These are phyloP conservation scores for Neofelis nebulosa DNA, from an alignment of 2,113 vertebrate species.

Conservation along the genomic window DNA sequence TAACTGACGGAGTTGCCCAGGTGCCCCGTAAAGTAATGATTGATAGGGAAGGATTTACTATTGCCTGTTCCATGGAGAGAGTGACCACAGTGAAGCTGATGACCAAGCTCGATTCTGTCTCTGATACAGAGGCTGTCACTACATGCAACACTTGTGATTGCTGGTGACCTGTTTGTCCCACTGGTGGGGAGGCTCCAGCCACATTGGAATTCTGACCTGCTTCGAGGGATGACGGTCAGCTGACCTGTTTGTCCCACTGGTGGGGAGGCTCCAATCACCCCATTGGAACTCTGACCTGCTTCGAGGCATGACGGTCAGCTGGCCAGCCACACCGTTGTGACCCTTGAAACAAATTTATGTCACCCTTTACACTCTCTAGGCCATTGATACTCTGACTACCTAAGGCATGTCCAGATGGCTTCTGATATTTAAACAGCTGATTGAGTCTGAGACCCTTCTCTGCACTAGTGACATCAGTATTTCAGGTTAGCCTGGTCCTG, in stretches of 20 bases:
- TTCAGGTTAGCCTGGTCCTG: not conserved
- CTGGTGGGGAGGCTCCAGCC: not conserved
- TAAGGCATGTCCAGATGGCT: not conserved
- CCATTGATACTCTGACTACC: not conserved
- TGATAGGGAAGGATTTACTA: not conserved
- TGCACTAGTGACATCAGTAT: not conserved
- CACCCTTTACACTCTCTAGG: not conserved
- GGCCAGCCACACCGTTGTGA: no score
- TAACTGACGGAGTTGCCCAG: no score
- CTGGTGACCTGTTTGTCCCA: not conserved
- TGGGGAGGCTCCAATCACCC: not conserved
- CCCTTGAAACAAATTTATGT: not conserved
- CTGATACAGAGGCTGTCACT: not conserved
- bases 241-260: not conserved
- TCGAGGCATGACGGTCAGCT: not conserved
- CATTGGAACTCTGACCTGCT: not conserved
- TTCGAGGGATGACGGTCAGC: not conserved
- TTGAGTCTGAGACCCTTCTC: not conserved
- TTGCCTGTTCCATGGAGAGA: not conserved
- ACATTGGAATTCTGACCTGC: not conserved
- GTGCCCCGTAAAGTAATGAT: no score
- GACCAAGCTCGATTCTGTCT: not conserved
- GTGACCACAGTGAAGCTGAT: not conserved
- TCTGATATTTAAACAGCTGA: not conserved
- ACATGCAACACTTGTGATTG: not conserved